These are phyloP conservation scores for Hydropsyche betteni DNA, from an alignment of 2,888 invertebrate species.

Conservation along the genomic window DNA sequence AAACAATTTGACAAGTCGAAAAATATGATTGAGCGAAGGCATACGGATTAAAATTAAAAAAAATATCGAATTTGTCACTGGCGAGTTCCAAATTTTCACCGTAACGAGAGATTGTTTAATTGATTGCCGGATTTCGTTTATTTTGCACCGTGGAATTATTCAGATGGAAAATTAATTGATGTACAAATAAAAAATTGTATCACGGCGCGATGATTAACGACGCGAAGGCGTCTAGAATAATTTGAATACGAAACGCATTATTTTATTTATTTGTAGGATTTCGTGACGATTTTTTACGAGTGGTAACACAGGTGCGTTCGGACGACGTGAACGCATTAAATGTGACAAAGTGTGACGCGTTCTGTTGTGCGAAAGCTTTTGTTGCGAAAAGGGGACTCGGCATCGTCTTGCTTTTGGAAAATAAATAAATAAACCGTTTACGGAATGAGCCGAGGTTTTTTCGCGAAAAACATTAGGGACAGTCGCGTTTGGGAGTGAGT, in stretches of 20 bases:
- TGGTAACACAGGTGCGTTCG: conserved; percentile 15
- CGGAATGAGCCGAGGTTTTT: too few relatives aligned
- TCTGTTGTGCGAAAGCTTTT: background rate
- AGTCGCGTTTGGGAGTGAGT: too few relatives aligned
- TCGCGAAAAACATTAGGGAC: too few relatives aligned
- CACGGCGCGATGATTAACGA: background rate
- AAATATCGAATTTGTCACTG: too few relatives aligned
- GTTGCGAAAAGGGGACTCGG: background rate
- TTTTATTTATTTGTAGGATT: background rate
- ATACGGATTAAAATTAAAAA: too few relatives aligned
- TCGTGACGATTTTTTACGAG: conserved; percentile 1
- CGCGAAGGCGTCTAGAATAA: background rate
- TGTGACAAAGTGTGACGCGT: conserved; percentile 9
- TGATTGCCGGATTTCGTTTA: background rate
- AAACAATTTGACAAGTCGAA: too few relatives aligned
- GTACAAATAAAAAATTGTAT: background rate
- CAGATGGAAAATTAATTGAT: background rate
- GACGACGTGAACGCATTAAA: conserved; percentile 23
- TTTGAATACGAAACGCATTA: background rate
- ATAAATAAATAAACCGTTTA: too few relatives aligned
- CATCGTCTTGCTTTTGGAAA: too few relatives aligned
- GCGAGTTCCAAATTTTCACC: too few relatives aligned
- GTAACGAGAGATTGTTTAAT: background rate
- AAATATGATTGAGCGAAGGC: too few relatives aligned
- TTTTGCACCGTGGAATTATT: too few relatives aligned